phyloP scores from a whole-genome alignment of 1,140 invertebrate genomes.

The Lucilia cuprina region DNA sequence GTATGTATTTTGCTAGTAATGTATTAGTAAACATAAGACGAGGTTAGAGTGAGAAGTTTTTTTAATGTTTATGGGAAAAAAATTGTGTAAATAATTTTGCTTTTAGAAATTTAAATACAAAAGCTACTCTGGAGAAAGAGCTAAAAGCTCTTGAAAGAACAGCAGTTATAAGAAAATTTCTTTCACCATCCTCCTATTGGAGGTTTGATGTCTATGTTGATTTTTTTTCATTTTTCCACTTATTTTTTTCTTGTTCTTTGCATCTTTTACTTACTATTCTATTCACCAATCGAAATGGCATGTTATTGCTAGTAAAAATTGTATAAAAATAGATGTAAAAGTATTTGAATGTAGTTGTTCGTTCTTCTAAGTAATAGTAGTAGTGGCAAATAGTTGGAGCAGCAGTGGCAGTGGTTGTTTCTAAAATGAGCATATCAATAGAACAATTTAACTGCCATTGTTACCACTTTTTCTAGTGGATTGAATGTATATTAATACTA shows the following conservation, averaged over 20 bases:
- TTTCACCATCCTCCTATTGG: background rate
- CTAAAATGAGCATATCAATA: constrained; percentile 28
- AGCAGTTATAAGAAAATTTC: no score
- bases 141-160: background rate
- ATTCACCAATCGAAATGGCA: constrained; percentile 7
- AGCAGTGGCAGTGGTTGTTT: background rate
- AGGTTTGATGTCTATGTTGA: background rate
- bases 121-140: background rate
- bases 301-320: background rate
- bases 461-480: constrained; percentile 13
- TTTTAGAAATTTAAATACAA: background rate
- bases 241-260: background rate
- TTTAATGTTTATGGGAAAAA: background rate
- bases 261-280: background rate
- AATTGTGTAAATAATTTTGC: background rate
- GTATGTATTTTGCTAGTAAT: background rate
- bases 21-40: background rate
- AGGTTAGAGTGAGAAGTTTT: background rate
- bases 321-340: background rate
- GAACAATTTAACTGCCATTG: constrained; percentile 33
- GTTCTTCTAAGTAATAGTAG: background rate
- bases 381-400: background rate
- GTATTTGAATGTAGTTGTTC: background rate
- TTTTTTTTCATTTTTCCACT: background rate
- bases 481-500: constrained; percentile 26